A percentile compares a stretch with the other conserved stretches of the same genome.
Evolutionary conservation across 2,113 vertebrate genomes (phyloP).

Genomic region (Trinectes maculatus): DNA sequence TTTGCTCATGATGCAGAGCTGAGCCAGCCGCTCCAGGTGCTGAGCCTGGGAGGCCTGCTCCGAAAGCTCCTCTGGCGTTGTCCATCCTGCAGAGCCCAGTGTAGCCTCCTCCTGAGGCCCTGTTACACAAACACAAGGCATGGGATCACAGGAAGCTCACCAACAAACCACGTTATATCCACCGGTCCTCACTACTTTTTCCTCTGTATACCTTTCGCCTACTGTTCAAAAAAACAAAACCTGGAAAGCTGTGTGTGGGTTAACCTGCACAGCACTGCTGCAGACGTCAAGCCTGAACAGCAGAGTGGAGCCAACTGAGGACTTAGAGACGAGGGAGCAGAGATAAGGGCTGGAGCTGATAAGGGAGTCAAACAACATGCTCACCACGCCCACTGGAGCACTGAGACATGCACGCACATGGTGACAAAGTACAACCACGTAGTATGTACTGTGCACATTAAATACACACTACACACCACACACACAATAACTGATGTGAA

Average conservation of each 20-base stretch:
- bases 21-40: slow-evolving; percentile 82
- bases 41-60: slow-evolving; percentile 82
- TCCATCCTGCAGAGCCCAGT: slow-evolving; percentile 79
- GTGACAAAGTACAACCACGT: slow-evolving; percentile 38
- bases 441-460: slow-evolving; percentile 13
- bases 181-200: neutral
- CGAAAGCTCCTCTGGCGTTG: slow-evolving; percentile 81
- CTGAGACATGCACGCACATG: slow-evolving; percentile 27
- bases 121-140: slow-evolving; percentile 82
- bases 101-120: slow-evolving; percentile 83
- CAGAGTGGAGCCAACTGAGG: slow-evolving; percentile 61
- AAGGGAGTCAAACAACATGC: slow-evolving; percentile 67
- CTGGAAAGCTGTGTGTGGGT: slow-evolving; percentile 71
- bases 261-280: slow-evolving; percentile 52
- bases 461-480: neutral
- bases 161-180: slow-evolving; percentile 33
- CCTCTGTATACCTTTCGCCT: slow-evolving; percentile 31
- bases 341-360: slow-evolving; percentile 70
- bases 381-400: slow-evolving; percentile 67
- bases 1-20: slow-evolving; percentile 84
- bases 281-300: slow-evolving; percentile 39
- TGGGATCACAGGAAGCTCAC: slow-evolving; percentile 77
- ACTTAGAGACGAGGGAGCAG: slow-evolving; percentile 56
- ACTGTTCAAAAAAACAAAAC: slow-evolving; percentile 69
- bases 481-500: neutral